phyloP scores from a whole-genome alignment of 2,888 invertebrate species.

The Tenthredo distinguenda region DNA sequence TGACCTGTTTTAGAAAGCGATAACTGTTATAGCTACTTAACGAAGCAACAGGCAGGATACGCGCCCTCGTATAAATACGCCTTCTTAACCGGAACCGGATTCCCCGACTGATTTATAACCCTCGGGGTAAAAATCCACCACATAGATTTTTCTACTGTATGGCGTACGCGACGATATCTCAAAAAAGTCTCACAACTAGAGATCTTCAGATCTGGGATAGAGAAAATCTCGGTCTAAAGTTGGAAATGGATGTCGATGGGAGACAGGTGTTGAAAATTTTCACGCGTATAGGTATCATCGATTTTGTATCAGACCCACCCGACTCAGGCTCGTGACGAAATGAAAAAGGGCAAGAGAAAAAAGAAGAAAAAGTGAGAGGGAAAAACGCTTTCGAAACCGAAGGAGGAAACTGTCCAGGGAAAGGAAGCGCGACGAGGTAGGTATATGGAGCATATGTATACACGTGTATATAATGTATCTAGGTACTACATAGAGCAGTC shows the following conservation, averaged over 20 bases:
- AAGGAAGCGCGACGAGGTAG: not conserved
- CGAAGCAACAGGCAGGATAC: slow-evolving; percentile 9
- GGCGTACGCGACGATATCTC: not conserved
- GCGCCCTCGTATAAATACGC: not conserved
- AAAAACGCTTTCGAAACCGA: not conserved
- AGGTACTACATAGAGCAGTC: slow-evolving; percentile 14
- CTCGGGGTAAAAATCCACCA: not conserved
- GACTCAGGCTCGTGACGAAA: slow-evolving; percentile 12
- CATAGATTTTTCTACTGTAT: not conserved
- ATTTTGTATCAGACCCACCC: slow-evolving; percentile 39
- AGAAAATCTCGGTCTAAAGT: not conserved
- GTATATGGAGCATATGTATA: not conserved
- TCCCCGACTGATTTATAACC: not conserved
- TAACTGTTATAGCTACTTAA: not conserved
- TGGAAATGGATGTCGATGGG: not conserved
- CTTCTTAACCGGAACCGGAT: slow-evolving; percentile 13
- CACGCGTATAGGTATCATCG: not conserved
- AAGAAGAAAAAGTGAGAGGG: not conserved
- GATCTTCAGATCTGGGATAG: not conserved
- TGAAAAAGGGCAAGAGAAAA: not conserved
- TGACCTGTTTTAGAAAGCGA: not conserved
- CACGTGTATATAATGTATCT: not conserved
- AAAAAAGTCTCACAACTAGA: not conserved
- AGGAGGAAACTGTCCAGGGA: slow-evolving; percentile 5
- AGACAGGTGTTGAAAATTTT: not conserved